Conservation (phyloP, 2,113 vertebrate species). For the Pipa parva region DNA sequence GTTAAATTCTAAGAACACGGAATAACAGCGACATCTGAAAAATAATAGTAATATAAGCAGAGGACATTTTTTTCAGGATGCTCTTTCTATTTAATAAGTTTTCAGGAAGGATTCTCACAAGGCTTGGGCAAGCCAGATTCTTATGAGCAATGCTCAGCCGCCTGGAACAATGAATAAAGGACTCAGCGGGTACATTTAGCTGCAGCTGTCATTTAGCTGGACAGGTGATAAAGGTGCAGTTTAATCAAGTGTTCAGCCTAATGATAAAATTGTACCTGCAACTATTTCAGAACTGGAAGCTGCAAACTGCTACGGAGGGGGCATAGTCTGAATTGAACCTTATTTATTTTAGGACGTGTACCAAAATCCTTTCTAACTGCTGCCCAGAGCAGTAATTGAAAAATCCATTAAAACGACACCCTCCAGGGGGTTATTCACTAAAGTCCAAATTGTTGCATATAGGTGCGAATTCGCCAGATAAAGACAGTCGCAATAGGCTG, state of each 20-base stretch:
- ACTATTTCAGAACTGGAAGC: neutral
- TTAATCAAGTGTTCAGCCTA: constrained; percentile 27
- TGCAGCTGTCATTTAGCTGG: constrained; percentile 17
- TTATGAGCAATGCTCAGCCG: constrained; percentile 11
- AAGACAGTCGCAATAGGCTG: no score
- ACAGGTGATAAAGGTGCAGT: constrained; percentile 35
- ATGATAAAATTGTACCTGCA: constrained; percentile 8
- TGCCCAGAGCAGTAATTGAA: neutral
- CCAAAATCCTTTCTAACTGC: neutral
- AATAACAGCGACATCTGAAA: no score
- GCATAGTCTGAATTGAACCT: neutral
- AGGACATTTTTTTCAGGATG: neutral
- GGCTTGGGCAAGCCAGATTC: constrained; percentile 3
- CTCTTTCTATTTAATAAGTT: neutral
- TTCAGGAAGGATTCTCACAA: constrained; percentile 6
- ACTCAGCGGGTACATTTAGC: constrained; percentile 28
- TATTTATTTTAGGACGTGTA: neutral
- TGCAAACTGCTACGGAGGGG: neutral
- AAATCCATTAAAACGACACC: neutral
- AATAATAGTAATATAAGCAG: neutral
- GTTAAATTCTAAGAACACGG: no score
- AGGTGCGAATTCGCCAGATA: no score
- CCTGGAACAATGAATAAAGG: constrained; percentile 17
- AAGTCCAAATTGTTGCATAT: no score
- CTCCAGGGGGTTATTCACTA: no score